Conservation (phyloP, 2,888 invertebrate genomes). For the Lepidocyrtinus sp. region DNA sequence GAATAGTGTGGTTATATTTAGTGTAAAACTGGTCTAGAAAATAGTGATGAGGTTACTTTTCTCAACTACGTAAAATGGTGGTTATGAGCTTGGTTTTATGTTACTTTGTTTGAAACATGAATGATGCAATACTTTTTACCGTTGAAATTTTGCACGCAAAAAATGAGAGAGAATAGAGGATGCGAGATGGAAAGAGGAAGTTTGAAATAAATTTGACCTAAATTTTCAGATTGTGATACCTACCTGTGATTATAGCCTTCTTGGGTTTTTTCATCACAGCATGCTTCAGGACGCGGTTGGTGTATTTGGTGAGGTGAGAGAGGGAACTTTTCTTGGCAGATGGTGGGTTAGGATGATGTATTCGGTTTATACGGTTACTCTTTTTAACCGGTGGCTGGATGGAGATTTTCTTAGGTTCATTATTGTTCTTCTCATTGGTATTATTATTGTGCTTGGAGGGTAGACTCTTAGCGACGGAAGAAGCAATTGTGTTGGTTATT, state of each 20-base stretch:
- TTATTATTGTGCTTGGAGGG: neutral
- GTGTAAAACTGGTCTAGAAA: too few species aligned
- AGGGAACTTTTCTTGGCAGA: conserved; percentile 31
- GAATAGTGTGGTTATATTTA: too few species aligned
- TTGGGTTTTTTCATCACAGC: conserved; percentile 30
- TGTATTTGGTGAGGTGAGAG: conserved; percentile 33
- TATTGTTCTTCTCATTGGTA: neutral
- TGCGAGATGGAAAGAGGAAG: too few species aligned
- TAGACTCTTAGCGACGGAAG: neutral
- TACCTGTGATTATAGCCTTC: conserved; percentile 43
- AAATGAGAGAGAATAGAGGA: too few species aligned
- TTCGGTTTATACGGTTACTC: neutral
- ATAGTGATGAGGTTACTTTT: too few species aligned
- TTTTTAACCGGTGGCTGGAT: neutral
- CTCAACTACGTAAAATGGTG: too few species aligned
- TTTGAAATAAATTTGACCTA: neutral
- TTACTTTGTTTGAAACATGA: too few species aligned
- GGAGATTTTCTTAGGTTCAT: neutral
- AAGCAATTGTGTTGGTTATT: neutral
- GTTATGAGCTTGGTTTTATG: too few species aligned
- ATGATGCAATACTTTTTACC: neutral
- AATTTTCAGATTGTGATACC: neutral
- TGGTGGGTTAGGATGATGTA: conserved; percentile 4
- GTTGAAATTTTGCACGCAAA: conserved; percentile 4
- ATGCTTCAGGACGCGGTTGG: conserved; percentile 37